Conservation (phyloP, 2,797 vertebrate species). For the Malacoctenus gilli region DNA sequence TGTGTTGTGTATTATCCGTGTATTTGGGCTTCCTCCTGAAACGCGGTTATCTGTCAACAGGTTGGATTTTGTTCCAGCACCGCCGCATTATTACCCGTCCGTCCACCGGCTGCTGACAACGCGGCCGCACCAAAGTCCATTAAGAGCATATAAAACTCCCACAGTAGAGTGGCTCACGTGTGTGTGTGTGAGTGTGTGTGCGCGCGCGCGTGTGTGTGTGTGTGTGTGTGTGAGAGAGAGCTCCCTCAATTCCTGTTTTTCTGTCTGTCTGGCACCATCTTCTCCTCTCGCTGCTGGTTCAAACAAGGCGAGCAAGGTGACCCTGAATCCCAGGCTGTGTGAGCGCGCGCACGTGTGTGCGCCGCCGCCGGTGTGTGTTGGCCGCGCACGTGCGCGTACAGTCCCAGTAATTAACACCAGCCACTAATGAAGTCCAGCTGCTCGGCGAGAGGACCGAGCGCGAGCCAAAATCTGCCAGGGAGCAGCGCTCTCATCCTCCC, state of each 20-base stretch:
- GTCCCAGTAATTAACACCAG: constrained; percentile 94
- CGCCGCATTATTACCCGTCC: constrained; percentile 16
- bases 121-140: not conserved
- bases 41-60: no score
- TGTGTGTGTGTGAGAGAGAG: no score
- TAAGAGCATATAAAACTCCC: constrained; percentile 40
- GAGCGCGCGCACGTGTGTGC: constrained; percentile 26
- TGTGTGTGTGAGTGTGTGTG: no score
- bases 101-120: constrained; percentile 35
- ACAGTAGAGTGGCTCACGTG: constrained; percentile 38
- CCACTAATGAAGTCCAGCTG: constrained; percentile 99
- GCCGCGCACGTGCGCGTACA: constrained; percentile 36
- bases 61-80: not conserved
- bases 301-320: constrained; percentile 76
- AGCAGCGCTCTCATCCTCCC: constrained; percentile 61
- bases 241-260: constrained; percentile 41
- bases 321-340: constrained; percentile 69
- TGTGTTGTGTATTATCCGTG: no score
- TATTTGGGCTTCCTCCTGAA: no score
- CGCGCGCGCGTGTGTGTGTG: no score
- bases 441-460: constrained; percentile 85
- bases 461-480: constrained; percentile 84
- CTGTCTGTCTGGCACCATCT: constrained; percentile 63
- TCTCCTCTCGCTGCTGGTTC: constrained; percentile 63
- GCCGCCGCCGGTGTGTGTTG: no score